Percentiles rank a stretch among this genome's conserved stretches.
phyloP scores from a whole-genome alignment of 2,113 vertebrate genomes.

The Syrmaticus mikado region DNA sequence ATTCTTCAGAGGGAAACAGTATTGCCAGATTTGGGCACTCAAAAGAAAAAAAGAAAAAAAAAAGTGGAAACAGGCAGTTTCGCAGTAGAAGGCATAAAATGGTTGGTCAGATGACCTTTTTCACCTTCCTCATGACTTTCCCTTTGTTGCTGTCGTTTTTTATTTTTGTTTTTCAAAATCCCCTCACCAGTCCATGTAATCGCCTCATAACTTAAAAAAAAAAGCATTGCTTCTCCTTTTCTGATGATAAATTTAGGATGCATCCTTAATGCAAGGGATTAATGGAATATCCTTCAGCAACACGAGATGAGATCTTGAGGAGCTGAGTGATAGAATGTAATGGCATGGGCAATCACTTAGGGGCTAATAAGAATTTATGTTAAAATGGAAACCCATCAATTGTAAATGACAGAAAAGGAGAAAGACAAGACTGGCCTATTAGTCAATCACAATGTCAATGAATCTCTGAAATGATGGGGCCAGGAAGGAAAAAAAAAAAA shows the following conservation, averaged over 20 bases:
- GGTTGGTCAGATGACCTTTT: not conserved
- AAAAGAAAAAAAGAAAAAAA: not conserved
- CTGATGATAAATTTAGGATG: slow-evolving; percentile 14
- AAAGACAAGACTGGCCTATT: slow-evolving; percentile 50
- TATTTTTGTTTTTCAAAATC: not conserved
- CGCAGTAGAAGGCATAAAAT: not conserved
- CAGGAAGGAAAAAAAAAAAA: not conserved
- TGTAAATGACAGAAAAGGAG: slow-evolving; percentile 62
- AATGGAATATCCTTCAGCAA: slow-evolving; percentile 59
- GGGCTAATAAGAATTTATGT: slow-evolving; percentile 67
- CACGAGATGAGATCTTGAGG: slow-evolving; percentile 34
- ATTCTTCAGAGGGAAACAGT: not conserved
- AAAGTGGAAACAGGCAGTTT: not conserved
- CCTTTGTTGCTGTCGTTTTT: not conserved
- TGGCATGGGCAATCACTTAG: slow-evolving; percentile 51
- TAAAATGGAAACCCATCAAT: slow-evolving; percentile 60
- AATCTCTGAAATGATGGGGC: slow-evolving; percentile 14
- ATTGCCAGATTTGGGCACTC: not conserved
- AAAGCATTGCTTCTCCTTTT: not conserved
- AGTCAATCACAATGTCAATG: slow-evolving; percentile 48
- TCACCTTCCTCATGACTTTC: not conserved
- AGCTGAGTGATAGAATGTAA: slow-evolving; percentile 40
- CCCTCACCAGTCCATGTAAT: not conserved
- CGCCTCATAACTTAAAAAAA: not conserved
- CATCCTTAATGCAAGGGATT: slow-evolving; percentile 24